phyloP scores from a whole-genome alignment of 2,113 vertebrate genomes.

The Pelvicachromis taeniatus region DNA sequence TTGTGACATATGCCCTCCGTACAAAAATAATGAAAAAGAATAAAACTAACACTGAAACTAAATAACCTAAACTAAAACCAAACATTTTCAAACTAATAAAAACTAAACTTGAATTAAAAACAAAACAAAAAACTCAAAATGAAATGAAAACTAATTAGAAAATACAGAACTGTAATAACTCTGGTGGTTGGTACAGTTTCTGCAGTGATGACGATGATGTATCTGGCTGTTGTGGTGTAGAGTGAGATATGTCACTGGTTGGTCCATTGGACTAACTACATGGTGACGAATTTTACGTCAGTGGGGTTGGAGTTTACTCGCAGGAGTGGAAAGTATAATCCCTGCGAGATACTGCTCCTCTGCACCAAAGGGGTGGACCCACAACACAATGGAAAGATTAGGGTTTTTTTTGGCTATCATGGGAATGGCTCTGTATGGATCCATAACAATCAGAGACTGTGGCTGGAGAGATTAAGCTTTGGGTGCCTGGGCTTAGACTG shows the following conservation, averaged over 20 bases:
- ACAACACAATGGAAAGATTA: not conserved
- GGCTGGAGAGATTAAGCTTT: not conserved
- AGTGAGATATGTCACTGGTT: not conserved
- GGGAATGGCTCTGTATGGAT: not conserved
- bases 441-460: not conserved
- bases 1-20: not conserved
- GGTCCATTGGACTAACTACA: not conserved
- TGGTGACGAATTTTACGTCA: not conserved
- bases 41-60: not conserved
- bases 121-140: not conserved
- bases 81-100: not conserved
- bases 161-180: not conserved
- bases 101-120: rapidly evolving
- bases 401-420: not conserved
- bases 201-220: not conserved
- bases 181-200: not conserved
- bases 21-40: not conserved
- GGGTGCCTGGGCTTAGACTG: not conserved
- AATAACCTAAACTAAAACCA: not conserved
- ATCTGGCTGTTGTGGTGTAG: not conserved
- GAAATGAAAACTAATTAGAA: not conserved
- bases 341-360: not conserved
- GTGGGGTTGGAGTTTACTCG: not conserved
- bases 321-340: not conserved
- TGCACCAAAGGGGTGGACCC: not conserved